Base-by-base conservation (phyloP, 2,797 vertebrate species). In the Gymnoscopelus braueri region DNA sequence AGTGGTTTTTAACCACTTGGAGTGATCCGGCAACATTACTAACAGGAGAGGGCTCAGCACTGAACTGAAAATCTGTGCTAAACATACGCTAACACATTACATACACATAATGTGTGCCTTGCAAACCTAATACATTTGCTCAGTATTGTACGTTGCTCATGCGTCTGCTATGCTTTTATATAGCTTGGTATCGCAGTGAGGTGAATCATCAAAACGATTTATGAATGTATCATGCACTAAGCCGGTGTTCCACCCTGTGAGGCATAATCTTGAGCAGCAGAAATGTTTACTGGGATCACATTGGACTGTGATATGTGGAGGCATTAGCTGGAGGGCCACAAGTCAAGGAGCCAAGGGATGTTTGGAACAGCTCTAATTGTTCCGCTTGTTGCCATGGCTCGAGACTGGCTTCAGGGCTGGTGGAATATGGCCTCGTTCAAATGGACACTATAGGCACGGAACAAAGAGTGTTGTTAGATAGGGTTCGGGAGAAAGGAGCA, bases 131-230 rank as follows among this genome's bases (percentile, higher is more conserved):
- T 72, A 50, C 48, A 63, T 67, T 56, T 12, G n/a, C 65, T 56
- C 69, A 62, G 71, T 29, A 29, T 29, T 29, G 26, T 29, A 29
- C 11, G 58, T 19, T 19, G 19, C 19, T 19, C 19, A 19, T 50
- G 55, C 24, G 19, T 19, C 52, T 58, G 35, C 35, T 65, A 65
- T 67, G 67, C 74, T 80, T 86, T 79, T 74, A 39, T 72, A 76
- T 76, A 71, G 47, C 69, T 47, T 69, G 75, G 72, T 19, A 53
- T 71, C 60, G 59, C 75, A 80, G 81, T 75, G 71, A 86, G 83
- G 80, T 89, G 77, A 84, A 69, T 69, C 77, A 79, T 74, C 57
- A 53, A 82, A 79, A 74, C 48, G 5, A 78, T 90, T 88, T 88
- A 84, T 88, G 86, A 82, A 85, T 64, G 72, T 72, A 71, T 84